Conservation (phyloP, 2,113 vertebrate genomes). For the Pachypanchax playfairii region DNA sequence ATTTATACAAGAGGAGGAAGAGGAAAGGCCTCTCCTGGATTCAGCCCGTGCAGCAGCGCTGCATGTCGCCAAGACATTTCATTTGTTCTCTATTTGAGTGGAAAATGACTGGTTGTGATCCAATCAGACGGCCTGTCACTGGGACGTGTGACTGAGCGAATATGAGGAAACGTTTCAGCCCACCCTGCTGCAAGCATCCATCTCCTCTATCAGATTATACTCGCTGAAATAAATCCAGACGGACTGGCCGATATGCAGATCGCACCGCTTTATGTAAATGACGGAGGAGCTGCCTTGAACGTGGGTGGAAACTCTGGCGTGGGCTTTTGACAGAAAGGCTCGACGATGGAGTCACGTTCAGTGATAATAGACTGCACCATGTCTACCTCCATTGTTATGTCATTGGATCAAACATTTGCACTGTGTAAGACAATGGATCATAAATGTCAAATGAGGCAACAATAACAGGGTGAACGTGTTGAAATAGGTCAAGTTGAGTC, state of each 20-base stretch:
- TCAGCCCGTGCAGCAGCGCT: conserved; percentile 39
- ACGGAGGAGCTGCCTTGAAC: conserved; percentile 42
- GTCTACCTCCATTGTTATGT: conserved; percentile 13
- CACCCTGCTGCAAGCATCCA: conserved; percentile 53
- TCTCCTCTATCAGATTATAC: conserved; percentile 64
- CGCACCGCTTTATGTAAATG: conserved; percentile 39
- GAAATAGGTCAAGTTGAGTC: conserved; percentile 68
- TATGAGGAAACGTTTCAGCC: conserved; percentile 41
- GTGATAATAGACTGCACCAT: conserved; percentile 1
- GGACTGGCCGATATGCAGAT: conserved; percentile 51
- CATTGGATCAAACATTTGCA: conserved; percentile 11
- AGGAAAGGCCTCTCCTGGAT: conserved; percentile 31
- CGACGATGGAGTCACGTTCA: not conserved
- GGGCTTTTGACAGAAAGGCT: conserved; percentile 5
- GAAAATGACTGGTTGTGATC: conserved; percentile 66
- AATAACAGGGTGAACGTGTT: conserved; percentile 39
- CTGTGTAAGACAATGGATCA: conserved; percentile 24
- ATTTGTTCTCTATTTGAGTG: conserved; percentile 69
- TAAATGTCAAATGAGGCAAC: conserved; percentile 48
- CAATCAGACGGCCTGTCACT: conserved; percentile 64
- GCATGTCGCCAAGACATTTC: conserved; percentile 53
- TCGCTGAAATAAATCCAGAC: conserved; percentile 55
- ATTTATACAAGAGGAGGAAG: not conserved
- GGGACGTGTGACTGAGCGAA: conserved; percentile 42
- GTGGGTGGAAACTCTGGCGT: conserved; percentile 25